Percentiles rank a stretch among this genome's conserved stretches.
Evolutionary conservation across 2,113 vertebrate species (phyloP).

Genomic region (Crocuta crocuta): DNA sequence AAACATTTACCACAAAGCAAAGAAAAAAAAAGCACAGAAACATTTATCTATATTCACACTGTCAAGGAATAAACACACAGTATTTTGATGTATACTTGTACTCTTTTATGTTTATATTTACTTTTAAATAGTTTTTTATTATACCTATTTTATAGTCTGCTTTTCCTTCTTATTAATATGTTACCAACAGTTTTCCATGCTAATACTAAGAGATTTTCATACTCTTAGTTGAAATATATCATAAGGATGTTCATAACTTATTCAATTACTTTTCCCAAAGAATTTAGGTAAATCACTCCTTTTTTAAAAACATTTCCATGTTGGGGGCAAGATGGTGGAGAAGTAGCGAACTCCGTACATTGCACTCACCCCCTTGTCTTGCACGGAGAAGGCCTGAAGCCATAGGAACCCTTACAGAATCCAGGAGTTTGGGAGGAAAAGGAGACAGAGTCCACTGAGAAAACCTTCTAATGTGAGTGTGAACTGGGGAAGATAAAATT

Average conservation of each 20-base stretch:
- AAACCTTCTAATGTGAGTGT: too few species aligned
- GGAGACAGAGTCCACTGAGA: too few species aligned
- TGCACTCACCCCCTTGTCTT: too few species aligned
- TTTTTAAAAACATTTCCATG: not conserved
- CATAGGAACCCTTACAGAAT: too few species aligned
- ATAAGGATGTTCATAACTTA: not conserved
- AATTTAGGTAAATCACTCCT: not conserved
- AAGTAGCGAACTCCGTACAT: too few species aligned
- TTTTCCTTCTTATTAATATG: not conserved
- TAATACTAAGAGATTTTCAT: not conserved
- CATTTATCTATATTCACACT: not conserved
- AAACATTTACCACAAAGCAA: not conserved
- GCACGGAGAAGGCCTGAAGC: too few species aligned
- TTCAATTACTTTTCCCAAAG: not conserved
- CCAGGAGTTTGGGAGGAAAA: too few species aligned
- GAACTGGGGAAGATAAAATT: too few species aligned
- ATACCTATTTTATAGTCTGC: not conserved
- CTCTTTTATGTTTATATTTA: not conserved
- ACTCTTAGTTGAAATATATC: not conserved
- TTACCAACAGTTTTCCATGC: not conserved
- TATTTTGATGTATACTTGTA: not conserved
- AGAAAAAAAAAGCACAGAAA: not conserved
- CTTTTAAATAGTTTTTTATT: slow-evolving; percentile 28
- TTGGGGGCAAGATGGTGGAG: not conserved
- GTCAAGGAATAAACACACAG: not conserved